A percentile compares a stretch with the other conserved stretches of the same genome.
Evolutionary conservation across 2,888 invertebrate genomes (phyloP).

Genomic region (Drosophila pegasa): DNA sequence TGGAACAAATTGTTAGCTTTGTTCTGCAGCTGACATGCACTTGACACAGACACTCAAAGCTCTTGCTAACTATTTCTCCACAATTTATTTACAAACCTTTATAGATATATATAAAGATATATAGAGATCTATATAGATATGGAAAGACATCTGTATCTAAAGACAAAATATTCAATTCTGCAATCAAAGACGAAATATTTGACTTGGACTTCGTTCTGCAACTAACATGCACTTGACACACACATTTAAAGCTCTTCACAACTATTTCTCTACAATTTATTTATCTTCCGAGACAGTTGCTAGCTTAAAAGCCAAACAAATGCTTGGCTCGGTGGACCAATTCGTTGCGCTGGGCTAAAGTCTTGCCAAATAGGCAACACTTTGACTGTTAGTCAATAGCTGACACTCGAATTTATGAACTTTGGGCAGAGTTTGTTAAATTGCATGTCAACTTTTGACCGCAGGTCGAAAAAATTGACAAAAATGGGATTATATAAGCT

Average conservation of each 20-base stretch:
- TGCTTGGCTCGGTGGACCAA: neutral
- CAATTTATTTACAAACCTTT: neutral
- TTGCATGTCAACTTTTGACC: neutral
- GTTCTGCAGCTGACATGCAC: neutral
- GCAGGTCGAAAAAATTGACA: neutral
- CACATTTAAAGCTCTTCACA: neutral
- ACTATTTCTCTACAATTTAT: neutral
- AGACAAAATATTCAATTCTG: no score
- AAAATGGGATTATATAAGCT: neutral
- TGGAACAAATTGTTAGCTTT: no score
- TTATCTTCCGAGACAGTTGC: neutral
- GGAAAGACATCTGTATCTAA: constrained; percentile 6
- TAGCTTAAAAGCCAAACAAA: neutral
- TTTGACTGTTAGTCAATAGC: neutral
- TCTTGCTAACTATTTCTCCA: no score
- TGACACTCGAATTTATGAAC: neutral
- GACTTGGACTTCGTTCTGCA: neutral
- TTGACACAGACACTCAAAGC: no score
- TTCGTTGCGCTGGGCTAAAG: neutral
- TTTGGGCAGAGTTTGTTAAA: neutral
- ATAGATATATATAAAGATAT: no score
- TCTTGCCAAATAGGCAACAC: neutral
- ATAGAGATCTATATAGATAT: neutral
- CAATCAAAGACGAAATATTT: no score
- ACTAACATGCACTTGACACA: neutral